phyloP scores from a whole-genome alignment of 2,113 vertebrate genomes.

The Coregonus clupeaformis region DNA sequence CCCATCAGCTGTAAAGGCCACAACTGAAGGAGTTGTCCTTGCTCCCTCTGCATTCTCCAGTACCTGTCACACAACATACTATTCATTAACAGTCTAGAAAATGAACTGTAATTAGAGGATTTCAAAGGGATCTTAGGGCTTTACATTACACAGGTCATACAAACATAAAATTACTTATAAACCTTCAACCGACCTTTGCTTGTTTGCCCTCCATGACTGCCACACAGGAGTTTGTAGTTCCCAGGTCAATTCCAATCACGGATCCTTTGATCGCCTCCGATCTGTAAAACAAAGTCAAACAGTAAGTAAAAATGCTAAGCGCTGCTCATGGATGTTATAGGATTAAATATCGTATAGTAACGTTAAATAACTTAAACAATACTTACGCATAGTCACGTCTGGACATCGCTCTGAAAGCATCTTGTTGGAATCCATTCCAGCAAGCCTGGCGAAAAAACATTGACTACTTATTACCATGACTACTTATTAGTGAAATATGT shows the following conservation, averaged over 20 bases:
- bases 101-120: neutral
- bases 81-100: neutral
- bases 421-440: slow-evolving; percentile 82
- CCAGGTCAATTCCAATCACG: slow-evolving; percentile 95
- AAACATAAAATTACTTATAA: neutral
- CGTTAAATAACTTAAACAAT: neutral
- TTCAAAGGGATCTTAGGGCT: neutral
- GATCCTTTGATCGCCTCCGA: slow-evolving; percentile 94
- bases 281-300: slow-evolving; percentile 64
- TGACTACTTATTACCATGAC: neutral
- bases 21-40: slow-evolving; percentile 92
- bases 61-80: slow-evolving; percentile 72
- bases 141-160: neutral
- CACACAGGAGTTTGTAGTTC: slow-evolving; percentile 98
- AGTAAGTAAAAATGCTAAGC: neutral
- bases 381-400: slow-evolving; percentile 91
- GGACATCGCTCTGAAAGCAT: slow-evolving; percentile 76
- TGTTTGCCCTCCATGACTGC: slow-evolving; percentile 99
- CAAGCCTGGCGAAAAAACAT: slow-evolving; percentile 69
- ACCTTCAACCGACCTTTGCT: slow-evolving; percentile 80
- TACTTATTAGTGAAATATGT: neutral
- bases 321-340: neutral
- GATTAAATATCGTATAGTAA: no score
- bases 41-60: slow-evolving; percentile 95
- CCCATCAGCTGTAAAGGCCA: slow-evolving; percentile 89